Percentiles rank a stretch among this genome's conserved stretches.
These are phyloP conservation scores for Miichthys miiuy DNA, from an alignment of 2,797 vertebrate genomes.

Conservation along the genomic window DNA sequence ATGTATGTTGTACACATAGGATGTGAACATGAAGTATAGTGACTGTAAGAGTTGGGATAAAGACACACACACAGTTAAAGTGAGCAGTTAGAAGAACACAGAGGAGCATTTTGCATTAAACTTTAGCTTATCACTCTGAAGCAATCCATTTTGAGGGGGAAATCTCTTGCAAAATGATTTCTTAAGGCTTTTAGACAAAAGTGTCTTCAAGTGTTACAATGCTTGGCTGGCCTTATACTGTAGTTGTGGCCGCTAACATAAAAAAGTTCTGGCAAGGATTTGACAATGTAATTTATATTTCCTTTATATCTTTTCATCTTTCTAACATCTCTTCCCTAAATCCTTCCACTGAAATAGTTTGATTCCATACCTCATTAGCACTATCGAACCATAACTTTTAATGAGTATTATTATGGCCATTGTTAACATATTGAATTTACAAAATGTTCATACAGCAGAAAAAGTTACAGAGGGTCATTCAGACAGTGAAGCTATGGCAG, in stretches of 20 bases:
- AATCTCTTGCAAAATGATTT: constrained; percentile 19
- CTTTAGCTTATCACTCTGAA: background rate
- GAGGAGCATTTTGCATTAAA: background rate
- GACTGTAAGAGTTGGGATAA: background rate
- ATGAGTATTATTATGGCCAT: background rate
- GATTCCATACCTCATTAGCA: background rate
- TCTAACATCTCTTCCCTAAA: background rate
- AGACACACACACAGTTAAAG: background rate
- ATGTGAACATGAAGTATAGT: too few species aligned
- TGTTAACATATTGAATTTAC: background rate
- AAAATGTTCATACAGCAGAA: background rate
- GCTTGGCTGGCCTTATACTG: background rate
- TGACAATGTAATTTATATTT: background rate
- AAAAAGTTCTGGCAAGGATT: background rate
- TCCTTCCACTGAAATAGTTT: background rate
- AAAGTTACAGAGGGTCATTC: background rate
- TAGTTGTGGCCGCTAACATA: background rate
- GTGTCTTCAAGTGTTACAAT: constrained; percentile 18
- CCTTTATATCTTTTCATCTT: background rate
- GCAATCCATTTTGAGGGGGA: background rate
- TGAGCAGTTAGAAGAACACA: background rate
- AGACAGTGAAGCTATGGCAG: background rate
- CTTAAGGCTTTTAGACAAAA: constrained; percentile 18
- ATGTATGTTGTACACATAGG: background rate
- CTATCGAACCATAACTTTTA: background rate